Evolutionary conservation across 1,140 invertebrate species (phyloP), one percentile per base, ranked within the genome.

Genomic region (Papilio aristodemus): DNA sequence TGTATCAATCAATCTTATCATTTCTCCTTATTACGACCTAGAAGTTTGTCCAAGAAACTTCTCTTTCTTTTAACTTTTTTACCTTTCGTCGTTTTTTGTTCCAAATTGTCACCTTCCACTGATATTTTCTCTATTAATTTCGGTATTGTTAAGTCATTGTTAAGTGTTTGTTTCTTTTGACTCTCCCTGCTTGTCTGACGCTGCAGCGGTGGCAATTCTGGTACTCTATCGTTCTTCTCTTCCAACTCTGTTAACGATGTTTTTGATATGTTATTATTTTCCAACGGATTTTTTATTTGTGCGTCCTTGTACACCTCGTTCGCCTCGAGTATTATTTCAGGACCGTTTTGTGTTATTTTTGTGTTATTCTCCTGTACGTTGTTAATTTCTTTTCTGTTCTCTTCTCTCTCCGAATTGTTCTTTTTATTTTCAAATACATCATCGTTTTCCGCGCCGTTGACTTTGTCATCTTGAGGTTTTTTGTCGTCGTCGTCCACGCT

Each of bases 31-130:
- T 91, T 91, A 54, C 87, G 80, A 39, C 87, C 87, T 67, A 91
- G 74, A 41, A 91, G 79, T 77, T 91, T 91, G 59, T 91, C 86
- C 32, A 91, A 62, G 69, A 91, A 91, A 81, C 89, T 91, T 67
- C 89, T 75, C 81, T 90, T 90, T 74, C 87, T 76, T 71, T 90
- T 90, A 8, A 91, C 84, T 76, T 89, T 91, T 59, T 86, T 90
- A 3, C 75, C 71, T 25, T 74, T 75, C 13, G 73, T 83, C 50
- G 80, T 86, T 62, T 84, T 72, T 37, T 74, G 85, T 72, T 86
- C 82, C 41, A 83, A 69, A 66, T 74, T 70, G 32, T 89, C 86
- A 17, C 81, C 87, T 59, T 91, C 88, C 0, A 67, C 74, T 36
- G 78, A 86, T 77, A 91, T 91, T 73, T 89, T 87, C 58, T 89